phyloP scores from a whole-genome alignment of 2,797 vertebrate species.

The Echiichthys vipera region DNA sequence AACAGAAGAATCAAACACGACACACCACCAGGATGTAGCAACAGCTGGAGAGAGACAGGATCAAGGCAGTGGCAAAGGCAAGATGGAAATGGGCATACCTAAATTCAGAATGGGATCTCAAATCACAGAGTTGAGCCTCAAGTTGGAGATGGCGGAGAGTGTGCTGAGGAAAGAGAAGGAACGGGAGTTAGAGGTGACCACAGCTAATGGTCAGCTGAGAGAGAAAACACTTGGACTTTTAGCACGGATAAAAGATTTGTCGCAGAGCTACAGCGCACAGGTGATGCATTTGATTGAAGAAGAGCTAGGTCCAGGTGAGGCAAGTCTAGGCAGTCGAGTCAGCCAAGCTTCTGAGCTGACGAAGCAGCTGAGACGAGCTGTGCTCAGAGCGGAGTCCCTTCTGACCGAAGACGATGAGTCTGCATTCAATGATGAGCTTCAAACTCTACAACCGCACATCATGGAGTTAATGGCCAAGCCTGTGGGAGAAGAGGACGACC shows the following conservation, averaged over 20 bases:
- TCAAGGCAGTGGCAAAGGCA: constrained; percentile 24
- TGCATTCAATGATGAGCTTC: constrained; percentile 58
- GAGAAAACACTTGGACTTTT: constrained; percentile 60
- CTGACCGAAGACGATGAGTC: constrained; percentile 64
- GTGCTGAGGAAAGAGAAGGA: constrained; percentile 64
- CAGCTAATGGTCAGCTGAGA: constrained; percentile 68
- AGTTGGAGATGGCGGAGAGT: constrained; percentile 68
- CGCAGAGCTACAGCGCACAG: constrained; percentile 56
- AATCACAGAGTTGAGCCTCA: constrained; percentile 71
- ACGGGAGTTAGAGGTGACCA: constrained; percentile 55
- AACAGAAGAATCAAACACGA: not conserved
- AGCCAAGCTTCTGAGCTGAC: constrained; percentile 58
- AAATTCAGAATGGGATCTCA: constrained; percentile 72
- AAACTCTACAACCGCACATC: constrained; percentile 62
- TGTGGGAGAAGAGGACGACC: constrained; percentile 29
- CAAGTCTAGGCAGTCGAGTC: constrained; percentile 42
- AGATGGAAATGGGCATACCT: constrained; percentile 57
- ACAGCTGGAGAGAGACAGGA: not conserved
- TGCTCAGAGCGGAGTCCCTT: constrained; percentile 67
- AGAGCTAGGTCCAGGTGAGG: constrained; percentile 74
- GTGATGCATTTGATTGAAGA: constrained; percentile 74
- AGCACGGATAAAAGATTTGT: constrained; percentile 62
- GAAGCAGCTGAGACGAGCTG: constrained; percentile 63
- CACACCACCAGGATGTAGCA: not conserved
- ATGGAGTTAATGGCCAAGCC: constrained; percentile 52